Evolutionary conservation across 2,888 invertebrate genomes (phyloP), one percentile per base, ranked within the genome.

Genomic region (Pristionchus exspectatus): DNA sequence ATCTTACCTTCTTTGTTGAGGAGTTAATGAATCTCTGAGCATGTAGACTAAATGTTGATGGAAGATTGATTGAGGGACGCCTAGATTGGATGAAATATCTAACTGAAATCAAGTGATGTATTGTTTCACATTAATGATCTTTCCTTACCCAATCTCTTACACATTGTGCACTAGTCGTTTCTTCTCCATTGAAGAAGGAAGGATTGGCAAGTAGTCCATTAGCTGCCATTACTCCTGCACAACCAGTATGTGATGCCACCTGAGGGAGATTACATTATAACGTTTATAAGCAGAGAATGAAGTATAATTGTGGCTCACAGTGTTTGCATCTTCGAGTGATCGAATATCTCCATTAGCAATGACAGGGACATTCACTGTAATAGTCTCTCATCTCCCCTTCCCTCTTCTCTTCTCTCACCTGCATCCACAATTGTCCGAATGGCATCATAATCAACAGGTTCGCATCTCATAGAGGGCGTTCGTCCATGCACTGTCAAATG

Each of bases 21-120:
- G 97, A 0, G 97, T 96, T 93, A 98, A 96, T 69, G 97, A 95
- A 95, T 97, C 97, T 94, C 98, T 98, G 94, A 98, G 96, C 99
- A 99, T 99, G 95, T 98, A 98, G 87, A 98, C 97, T 91, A 99
- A 96, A 96, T 99, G 99, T 95, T 98, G 98, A 96, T 99, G 99
- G 94, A 98, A 98, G 95, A 97, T 97, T 92, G 97, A 97, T 95
- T 97, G 98, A 87, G 97, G 96, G 90, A 97, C 96, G 90, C 97
- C 96, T 91, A 96, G 96, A 44, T 96, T 96, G 77, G 96, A 95
- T 90, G 96, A 95, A 2, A 96, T 96, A 83, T 97, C 93, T 38
- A 95, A 90, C 95, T 95, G 93, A 72, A 91, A 89, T n/a, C 66
- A 44, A 21, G 5, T 83, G 18, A 83, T 30, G 18, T 18, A 9